Percentiles rank a stretch among this genome's conserved stretches.
Evolutionary conservation across 2,113 vertebrate species (phyloP).

Genomic region (Amia ocellicauda): DNA sequence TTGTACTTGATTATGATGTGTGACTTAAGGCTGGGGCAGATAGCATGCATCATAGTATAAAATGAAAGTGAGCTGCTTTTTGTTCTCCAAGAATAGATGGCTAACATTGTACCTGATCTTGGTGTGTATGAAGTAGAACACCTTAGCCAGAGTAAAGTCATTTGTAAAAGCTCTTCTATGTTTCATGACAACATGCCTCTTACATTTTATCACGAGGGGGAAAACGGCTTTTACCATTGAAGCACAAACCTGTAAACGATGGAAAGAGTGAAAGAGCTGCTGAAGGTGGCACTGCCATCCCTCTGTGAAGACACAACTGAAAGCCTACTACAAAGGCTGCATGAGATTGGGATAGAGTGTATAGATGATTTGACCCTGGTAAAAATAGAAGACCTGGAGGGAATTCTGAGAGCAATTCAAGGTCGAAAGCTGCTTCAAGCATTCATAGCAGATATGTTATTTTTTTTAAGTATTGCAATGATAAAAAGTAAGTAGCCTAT

Average conservation of each 20-base stretch:
- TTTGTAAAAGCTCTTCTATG: constrained; percentile 13
- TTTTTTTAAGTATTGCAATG: neutral
- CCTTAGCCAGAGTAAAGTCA: neutral
- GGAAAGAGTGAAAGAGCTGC: constrained; percentile 20
- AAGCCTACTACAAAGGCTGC: constrained; percentile 19
- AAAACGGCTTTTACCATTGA: constrained; percentile 17
- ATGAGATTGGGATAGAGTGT: constrained; percentile 16
- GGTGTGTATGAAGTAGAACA: constrained; percentile 18
- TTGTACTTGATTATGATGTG: constrained; percentile 16
- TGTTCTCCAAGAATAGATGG: constrained; percentile 15
- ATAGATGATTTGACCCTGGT: constrained; percentile 21
- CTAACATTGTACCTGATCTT: constrained; percentile 18
- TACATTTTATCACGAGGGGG: constrained; percentile 23
- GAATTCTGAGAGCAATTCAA: constrained; percentile 17
- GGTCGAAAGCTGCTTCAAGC: constrained; percentile 9
- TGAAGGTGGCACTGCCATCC: too few relatives aligned
- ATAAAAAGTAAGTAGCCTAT: neutral
- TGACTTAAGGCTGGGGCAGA: constrained; percentile 18
- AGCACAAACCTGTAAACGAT: constrained; percentile 21
- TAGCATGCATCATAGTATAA: constrained; percentile 22
- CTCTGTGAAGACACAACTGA: too few relatives aligned
- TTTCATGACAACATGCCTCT: constrained; percentile 20
- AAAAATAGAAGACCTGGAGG: constrained; percentile 6
- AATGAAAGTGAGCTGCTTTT: constrained; percentile 22
- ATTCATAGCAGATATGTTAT: constrained; percentile 13